phyloP scores from a whole-genome alignment of 2,888 invertebrate genomes.

The Drosophila maculinotata region DNA sequence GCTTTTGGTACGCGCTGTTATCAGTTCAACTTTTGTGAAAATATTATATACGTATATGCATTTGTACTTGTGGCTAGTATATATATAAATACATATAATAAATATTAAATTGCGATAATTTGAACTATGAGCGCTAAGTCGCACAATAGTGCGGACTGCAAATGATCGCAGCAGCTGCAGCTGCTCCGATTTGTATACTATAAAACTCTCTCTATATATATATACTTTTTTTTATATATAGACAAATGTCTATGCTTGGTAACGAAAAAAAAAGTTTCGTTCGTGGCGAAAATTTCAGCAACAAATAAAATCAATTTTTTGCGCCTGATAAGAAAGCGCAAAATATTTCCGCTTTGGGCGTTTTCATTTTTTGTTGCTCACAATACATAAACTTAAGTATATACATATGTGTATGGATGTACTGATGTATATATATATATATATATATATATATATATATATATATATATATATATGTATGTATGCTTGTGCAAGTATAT shows the following conservation, averaged over 20 bases:
- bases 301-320: conserved; percentile 73
- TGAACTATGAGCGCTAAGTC: conserved; percentile 49
- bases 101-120: conserved; percentile 69
- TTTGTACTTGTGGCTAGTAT: conserved; percentile 13
- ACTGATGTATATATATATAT: conserved; percentile 4
- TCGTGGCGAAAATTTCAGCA: conserved; percentile 59
- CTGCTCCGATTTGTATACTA: conserved; percentile 34
- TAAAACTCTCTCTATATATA: conserved; percentile 12
- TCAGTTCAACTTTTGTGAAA: conserved; percentile 61
- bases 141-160: conserved; percentile 36
- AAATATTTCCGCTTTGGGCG: conserved; percentile 76
- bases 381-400: conserved; percentile 13
- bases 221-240: conserved; percentile 15
- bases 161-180: conserved; percentile 47
- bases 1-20: conserved; percentile 28
- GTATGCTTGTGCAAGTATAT: not conserved
- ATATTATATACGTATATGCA: conserved; percentile 20
- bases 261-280: conserved; percentile 29
- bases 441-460: conserved; percentile 6
- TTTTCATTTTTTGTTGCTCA: conserved; percentile 35
- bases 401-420: not conserved
- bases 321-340: conserved; percentile 69
- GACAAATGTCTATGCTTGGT: conserved; percentile 8
- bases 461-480: conserved; percentile 1
- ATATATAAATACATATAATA: conserved; percentile 28